These are phyloP conservation scores for Podotricha telesiphe DNA, from an alignment of 2,888 invertebrate genomes.

Conservation along the genomic window DNA sequence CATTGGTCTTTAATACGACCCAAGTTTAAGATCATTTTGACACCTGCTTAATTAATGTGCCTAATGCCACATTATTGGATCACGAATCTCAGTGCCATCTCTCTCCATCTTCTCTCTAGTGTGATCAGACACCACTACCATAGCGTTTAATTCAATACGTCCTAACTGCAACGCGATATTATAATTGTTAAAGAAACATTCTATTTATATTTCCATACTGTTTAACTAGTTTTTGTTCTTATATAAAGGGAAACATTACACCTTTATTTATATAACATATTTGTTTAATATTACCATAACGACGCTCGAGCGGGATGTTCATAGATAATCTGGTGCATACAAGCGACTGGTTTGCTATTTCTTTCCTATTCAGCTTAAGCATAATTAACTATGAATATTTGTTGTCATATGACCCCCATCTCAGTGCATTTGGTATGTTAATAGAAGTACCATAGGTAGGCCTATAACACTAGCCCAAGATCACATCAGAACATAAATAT, in stretches of 20 bases:
- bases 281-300: conserved; percentile 24
- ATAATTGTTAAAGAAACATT: too few species aligned
- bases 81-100: too few species aligned
- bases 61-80: too few species aligned
- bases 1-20: too few species aligned
- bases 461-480: conserved; percentile 49
- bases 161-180: too few species aligned
- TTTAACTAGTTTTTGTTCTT: too few species aligned
- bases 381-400: conserved; percentile 38
- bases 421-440: conserved; percentile 1
- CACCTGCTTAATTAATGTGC: too few species aligned
- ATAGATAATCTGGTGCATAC: conserved; percentile 40
- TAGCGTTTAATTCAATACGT: too few species aligned
- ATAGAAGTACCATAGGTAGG: conserved; percentile 13
- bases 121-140: too few species aligned
- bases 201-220: conserved; percentile 1
- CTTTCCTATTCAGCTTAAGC: conserved; percentile 31
- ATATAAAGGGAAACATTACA: conserved; percentile 10
- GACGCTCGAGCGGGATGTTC: conserved; percentile 32
- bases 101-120: too few species aligned
- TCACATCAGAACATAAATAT: conserved; percentile 68
- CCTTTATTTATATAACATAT: conserved; percentile 27
- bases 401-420: conserved; percentile 34
- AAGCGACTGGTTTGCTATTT: conserved; percentile 38
- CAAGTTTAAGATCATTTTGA: too few species aligned